Evolutionary conservation across 2,888 invertebrate genomes (phyloP), one percentile per base, ranked within the genome.

Genomic region (Amphipoea lucens): DNA sequence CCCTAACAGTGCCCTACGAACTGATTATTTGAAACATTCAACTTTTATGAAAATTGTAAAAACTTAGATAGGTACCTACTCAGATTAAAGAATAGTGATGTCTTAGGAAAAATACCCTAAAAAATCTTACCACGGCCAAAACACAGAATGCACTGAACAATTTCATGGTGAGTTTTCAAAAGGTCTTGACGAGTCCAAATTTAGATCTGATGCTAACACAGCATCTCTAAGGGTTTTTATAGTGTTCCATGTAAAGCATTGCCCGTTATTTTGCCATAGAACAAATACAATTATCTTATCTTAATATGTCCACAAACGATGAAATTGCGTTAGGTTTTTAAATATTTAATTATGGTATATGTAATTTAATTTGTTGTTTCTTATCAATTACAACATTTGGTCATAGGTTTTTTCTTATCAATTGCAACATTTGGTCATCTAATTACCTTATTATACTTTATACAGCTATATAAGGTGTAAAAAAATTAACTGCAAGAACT

Each of bases 231-330:
- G 62, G 91, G 92, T 92, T 94, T 95, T 94, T 96, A 95, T 95
- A 95, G 89, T 83, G 45, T 70, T 87, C 84, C 90, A 85, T 87
- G 88, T 82, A 88, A 91, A 91, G 86, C 84, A 91, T 89, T 92
- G 90, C 91, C 81, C 81, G 74, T 85, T 85, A 17, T 84, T 87
- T 85, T 79, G 82, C 75, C 84, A 86, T 76, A 85, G 65, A 91
- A 86, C 89, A 92, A 92, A 93, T 91, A 93, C 42, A 84, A 81
- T 90, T 90, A 92, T 91, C 94, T 94, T 94, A 94, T 94, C 94
- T 76, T 75, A 40, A 45, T 68, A 63, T 65, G 63, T 71, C 69
- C 42, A 69, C 75, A 42, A 69, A 70, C 79, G 45, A 73, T 60
- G 74, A 77, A 85, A 90, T 87, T 84, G 85, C 81, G 84, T 87